Base-by-base conservation (phyloP, 1,140 invertebrate species). In the Drosophila teissieri region DNA sequence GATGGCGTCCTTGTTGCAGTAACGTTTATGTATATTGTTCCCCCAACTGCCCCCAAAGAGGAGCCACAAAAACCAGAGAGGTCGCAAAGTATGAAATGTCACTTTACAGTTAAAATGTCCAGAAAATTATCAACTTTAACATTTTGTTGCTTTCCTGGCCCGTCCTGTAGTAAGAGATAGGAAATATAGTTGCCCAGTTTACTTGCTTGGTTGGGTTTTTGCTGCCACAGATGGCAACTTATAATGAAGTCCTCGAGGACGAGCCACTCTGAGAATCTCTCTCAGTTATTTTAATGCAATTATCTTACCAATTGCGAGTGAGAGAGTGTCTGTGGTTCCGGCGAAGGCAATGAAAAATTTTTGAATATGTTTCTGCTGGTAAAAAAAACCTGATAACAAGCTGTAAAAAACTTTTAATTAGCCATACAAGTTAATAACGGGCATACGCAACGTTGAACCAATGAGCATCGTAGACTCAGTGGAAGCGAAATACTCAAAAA, bases 61-160 rank as follows among this genome's bases (percentile, higher is more conserved):
- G 44, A 36, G 12, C 52, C 56, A 48, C 37, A 14, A 56, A 67
- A 58, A 51, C 24, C 62, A 51, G 64, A 62, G 72, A 78, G 78
- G 63, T 77, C 68, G 68, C 48, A 73, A 57, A 78, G 81, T 78
- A 86, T 82, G 56, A 86, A 73, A 79, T 86, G 82, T 82, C 83
- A 82, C 69, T 82, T 81, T 73, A 63, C 81, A 78, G 81, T 85
- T 79, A 72, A 86, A 81, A 86, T 86, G 75, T 86, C 78, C 72
- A 79, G 78, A 82, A 86, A 88, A 86, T 86, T 86, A 86, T 82
- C 78, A 86, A 86, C 70, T 82, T 86, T 64, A 82, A 88, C 62
- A 81, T 76, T 79, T 63, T 77, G 65, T 70, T 81, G 78, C 62
- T 58, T 51, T 51, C 11, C 27, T 51, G 42, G 65, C 44, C 56